Evolutionary conservation across 2,888 invertebrate genomes (phyloP), one percentile per base, ranked within the genome.

Genomic region (Chironomus riparius): DNA sequence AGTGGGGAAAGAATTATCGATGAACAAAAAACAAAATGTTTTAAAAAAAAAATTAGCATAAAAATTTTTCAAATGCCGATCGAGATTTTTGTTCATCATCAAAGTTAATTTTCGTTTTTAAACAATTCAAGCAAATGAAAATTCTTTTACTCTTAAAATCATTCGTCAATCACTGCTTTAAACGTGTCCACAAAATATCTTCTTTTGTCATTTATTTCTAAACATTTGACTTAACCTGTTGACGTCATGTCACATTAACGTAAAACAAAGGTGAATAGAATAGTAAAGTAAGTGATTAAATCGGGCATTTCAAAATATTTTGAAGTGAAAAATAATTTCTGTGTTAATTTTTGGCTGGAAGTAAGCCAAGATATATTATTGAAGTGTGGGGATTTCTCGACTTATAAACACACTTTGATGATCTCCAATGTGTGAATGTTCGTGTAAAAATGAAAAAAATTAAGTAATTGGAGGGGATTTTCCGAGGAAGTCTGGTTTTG

Each of bases 241-340:
- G 24, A 65, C 65, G 65, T 24, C 65, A 12, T 12, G 65, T 65
- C 56, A 56, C 15, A 56, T 56, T 56, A 56, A 5, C 2, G 18
- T 15, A 5, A 56, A 7, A 56, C 56, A 56, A 18, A 56, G 38
- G 38, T 38, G 38, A 38, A 38, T 38, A 10, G 38, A 38, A 10
- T 10, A 10, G 38, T 38, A 15, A 15, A 56, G 56, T 6, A 56
- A 56, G 18, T 62, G 62, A 73, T 73, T 73, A 18, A 73, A 73
- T 62, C 38, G 62, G 28, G 62, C 61, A 38, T 73, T 73, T 73
- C 15, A 68, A 68, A 68, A 68, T 13, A 68, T 73, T 73, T 47
- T 28, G 56, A 73, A 73, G 72, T 47, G 22, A 5, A 65, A 65
- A 65, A 24, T 24, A 65, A 24, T 65, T 56, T 56, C 56, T 22